Conservation (phyloP, 2,113 vertebrate species). For the Cephalopterus ornatus region DNA sequence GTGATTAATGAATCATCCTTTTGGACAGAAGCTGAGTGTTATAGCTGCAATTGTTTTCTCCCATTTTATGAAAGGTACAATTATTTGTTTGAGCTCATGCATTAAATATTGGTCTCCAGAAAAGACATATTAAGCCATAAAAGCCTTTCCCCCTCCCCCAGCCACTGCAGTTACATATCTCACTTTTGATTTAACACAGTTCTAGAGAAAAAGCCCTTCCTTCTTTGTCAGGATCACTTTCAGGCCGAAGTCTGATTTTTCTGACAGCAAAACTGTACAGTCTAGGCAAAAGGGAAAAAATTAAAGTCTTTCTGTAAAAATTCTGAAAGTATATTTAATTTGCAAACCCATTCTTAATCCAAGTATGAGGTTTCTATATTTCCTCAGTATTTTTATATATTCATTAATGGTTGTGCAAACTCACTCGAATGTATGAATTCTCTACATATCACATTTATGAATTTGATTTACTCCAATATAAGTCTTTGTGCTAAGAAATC, state of each 20-base stretch:
- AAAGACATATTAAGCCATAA: not conserved
- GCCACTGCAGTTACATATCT: fast-evolving
- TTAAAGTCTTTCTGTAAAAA: not conserved
- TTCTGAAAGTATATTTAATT: not conserved
- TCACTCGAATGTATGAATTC: not conserved
- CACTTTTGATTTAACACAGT: not conserved
- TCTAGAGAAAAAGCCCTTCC: not conserved
- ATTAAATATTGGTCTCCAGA: not conserved
- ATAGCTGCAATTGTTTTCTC: not conserved
- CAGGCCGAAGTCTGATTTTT: not conserved
- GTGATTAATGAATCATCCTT: not conserved
- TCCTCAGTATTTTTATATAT: not conserved
- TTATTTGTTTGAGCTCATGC: not conserved
- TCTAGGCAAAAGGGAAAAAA: not conserved
- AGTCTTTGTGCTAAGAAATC: not conserved
- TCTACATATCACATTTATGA: not conserved
- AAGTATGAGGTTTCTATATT: not conserved
- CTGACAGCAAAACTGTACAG: not conserved
- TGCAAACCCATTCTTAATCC: not conserved
- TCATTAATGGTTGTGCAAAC: not conserved
- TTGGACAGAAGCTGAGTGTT: not conserved
- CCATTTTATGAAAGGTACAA: not conserved
- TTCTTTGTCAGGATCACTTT: not conserved
- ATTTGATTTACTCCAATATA: not conserved
- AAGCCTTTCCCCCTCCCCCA: not conserved